Evolutionary conservation across 2,888 invertebrate genomes (phyloP), one percentile per base, ranked within the genome.

Genomic region (Seira sanloemensis): DNA sequence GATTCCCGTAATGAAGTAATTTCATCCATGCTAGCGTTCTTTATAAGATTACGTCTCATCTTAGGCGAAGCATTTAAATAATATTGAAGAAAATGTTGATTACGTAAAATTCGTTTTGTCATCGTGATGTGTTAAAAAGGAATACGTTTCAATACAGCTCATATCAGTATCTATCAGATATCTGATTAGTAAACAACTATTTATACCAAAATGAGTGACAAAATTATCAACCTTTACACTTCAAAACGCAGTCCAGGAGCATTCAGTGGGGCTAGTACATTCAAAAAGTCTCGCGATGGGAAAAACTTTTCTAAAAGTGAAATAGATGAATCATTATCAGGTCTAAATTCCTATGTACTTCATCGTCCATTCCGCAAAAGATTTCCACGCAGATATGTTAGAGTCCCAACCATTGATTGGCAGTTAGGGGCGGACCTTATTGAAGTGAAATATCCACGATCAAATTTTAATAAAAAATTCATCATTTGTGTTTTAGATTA

Each of bases 391-490:
- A n/a, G 84, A 19, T 19, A 9, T 4, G 62, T 86, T 0, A n/a
- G 21, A n/a, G 71, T 69, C 0, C 58, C 67, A 0, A 72, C 54
- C 0, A 9, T 58, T 1, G 26, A 81, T 24, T 18, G 67, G 7
- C 81, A 81, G n/a, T 78, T 65, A 58, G 84, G 81, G n/a, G 73
- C 67, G 1, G 86, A 86, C 24, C 54, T 86, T 18, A 26, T 78
- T 21, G 86, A 86, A 26, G 62, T 86, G 1, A 72, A 69, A 75
- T 37, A 69, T 26, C 62, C 78, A 0, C 74, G 71, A 24, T 84
- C 78, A 18, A 84, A 86, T 54, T 84, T 78, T 65, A 75, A 74
- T n/a, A 86, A 86, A 65, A 72, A 18, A 12, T 86, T 72, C 46
- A 73, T 86, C n/a, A 9, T 84, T 0, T 54, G 18, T 19, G 73